Percentiles rank a stretch among this genome's conserved stretches.
Evolutionary conservation across 2,797 vertebrate species (phyloP).

Genomic region (Remorina albescens): DNA sequence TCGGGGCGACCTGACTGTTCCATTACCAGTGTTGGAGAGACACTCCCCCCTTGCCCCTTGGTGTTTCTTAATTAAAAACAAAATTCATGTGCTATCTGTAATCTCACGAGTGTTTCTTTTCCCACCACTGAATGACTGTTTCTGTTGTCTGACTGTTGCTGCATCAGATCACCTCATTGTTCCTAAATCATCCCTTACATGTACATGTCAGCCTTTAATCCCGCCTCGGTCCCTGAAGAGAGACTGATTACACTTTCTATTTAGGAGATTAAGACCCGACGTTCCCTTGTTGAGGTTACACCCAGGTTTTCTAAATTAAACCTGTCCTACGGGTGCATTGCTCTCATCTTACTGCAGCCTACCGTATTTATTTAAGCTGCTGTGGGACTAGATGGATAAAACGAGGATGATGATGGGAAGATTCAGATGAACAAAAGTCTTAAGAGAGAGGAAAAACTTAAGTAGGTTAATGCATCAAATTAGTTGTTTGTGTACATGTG

Average conservation of each 20-base stretch:
- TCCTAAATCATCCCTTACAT: conserved; percentile 14
- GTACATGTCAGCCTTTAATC: conserved; percentile 10
- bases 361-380: background rate
- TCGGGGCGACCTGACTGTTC: conserved; percentile 57
- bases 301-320: conserved; percentile 36
- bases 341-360: conserved; percentile 23
- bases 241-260: conserved; percentile 5
- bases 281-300: conserved; percentile 24
- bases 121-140: background rate
- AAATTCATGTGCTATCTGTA: conserved; percentile 84
- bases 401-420: background rate
- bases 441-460: background rate
- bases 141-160: background rate
- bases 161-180: conserved; percentile 25
- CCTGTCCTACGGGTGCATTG: background rate
- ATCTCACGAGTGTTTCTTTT: conserved; percentile 59
- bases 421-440: background rate
- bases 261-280: conserved; percentile 21
- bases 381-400: background rate
- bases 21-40: conserved; percentile 67
- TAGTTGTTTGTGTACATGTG: background rate
- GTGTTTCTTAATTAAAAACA: conserved; percentile 85
- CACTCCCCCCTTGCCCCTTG: conserved; percentile 55
- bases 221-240: background rate
- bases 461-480: background rate